Evolutionary conservation across 2,797 vertebrate species (phyloP).

Genomic region (Arnoldichthys spilopterus): DNA sequence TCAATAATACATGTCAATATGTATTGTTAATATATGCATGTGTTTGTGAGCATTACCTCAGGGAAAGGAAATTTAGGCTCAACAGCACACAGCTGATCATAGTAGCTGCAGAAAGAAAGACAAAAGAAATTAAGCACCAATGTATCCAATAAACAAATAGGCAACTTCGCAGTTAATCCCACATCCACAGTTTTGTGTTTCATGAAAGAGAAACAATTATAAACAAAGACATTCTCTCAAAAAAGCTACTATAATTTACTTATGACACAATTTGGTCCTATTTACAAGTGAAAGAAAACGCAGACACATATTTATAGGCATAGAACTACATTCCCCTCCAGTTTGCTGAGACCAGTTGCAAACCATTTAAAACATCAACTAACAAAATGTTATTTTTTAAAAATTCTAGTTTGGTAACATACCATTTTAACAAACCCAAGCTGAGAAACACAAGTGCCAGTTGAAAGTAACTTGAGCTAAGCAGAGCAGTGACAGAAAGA

Average conservation of each 20-base stretch:
- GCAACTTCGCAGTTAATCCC: not conserved
- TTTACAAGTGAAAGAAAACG: not conserved
- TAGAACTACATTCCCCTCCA: not conserved
- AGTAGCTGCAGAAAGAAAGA: conserved; percentile 81
- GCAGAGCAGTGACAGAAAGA: not conserved
- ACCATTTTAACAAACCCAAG: not conserved
- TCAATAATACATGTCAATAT: not conserved
- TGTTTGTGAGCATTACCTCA: conserved; percentile 84
- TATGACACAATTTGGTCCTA: too few species aligned
- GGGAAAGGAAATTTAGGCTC: conserved; percentile 98
- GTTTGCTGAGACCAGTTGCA: not conserved
- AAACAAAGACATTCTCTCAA: not conserved
- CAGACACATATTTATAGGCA: not conserved
- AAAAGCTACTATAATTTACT: too few species aligned
- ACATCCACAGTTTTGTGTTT: not conserved
- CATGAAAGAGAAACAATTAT: not conserved
- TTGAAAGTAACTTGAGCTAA: not conserved
- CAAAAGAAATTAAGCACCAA: conserved; percentile 8
- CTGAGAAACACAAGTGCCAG: not conserved
- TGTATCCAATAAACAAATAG: not conserved
- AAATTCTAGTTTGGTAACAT: not conserved
- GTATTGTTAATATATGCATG: not conserved
- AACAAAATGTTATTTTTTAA: too few species aligned
- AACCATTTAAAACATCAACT: not conserved
- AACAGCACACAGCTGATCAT: conserved; percentile 95